Conservation (phyloP, 2,113 vertebrate species). For the Vicugna pacos region DNA sequence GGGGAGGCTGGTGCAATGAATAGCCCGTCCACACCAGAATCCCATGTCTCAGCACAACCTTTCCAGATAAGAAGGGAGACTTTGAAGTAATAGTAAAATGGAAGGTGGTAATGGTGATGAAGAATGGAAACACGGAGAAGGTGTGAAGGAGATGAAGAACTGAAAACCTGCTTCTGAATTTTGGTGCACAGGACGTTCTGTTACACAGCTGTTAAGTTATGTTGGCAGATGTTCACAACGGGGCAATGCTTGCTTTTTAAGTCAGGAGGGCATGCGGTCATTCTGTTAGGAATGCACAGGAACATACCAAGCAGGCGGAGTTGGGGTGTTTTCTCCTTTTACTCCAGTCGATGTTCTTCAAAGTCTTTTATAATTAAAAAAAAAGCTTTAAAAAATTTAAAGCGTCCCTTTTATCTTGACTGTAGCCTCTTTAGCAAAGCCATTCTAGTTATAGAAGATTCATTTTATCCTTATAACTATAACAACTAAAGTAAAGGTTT, state of each 20-base stretch:
- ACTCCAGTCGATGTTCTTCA: not conserved
- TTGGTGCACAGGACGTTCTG: not conserved
- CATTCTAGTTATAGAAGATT: slow-evolving; percentile 1
- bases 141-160: not conserved
- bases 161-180: not conserved
- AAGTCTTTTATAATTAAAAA: slow-evolving; percentile 1
- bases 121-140: not conserved
- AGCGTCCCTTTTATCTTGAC: not conserved
- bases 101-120: not conserved
- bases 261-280: not conserved
- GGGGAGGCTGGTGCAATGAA: slow-evolving; percentile 22
- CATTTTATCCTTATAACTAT: not conserved
- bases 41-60: not conserved
- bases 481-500: not conserved
- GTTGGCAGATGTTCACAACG: not conserved
- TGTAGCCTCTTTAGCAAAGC: not conserved
- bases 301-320: not conserved
- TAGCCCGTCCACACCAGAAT: slow-evolving; percentile 36
- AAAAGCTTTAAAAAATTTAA: not conserved
- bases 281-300: slow-evolving; percentile 37
- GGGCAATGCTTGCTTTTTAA: not conserved
- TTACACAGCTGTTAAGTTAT: not conserved
- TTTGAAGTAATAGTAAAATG: not conserved
- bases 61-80: not conserved
- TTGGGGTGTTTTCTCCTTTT: not conserved